Evolutionary conservation across 2,888 invertebrate genomes (phyloP), one percentile per base, ranked within the genome.

Genomic region (Melanostoma mellinum): DNA sequence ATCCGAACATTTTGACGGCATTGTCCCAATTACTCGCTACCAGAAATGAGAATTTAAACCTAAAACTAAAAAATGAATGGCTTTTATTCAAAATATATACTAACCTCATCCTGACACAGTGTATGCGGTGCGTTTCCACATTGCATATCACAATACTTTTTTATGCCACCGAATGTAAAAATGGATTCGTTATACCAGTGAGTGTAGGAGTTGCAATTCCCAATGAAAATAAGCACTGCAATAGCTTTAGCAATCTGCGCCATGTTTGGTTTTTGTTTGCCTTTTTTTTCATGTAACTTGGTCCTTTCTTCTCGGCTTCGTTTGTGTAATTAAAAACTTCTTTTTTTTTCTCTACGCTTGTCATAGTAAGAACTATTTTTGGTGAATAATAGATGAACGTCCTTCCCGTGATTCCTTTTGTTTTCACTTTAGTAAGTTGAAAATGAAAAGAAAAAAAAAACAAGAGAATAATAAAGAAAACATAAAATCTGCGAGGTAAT

Each of bases 331-430:
- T 78, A 73, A 73, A 60, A 65, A 36, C 10, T 50, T 63, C 36
- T 69, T 48, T 60, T 36, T 61, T 35, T 8, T 53, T 42, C 58
- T 20, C 20, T 52, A 35, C 61, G 42, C 33, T 46, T 78, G 65
- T 78, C 65, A 72, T 33, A 67, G 65, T 67, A 67, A 67, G 67
- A 73, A 72, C 32, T 56, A 71, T 36, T 58, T 77, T 71, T 56
- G 63, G 71, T 63, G 58, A 73, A 78, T 78, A 73, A 67, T 67
- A 60, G 79, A 79, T 79, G 73, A 74, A 79, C 73, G 55, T 80
- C 52, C 63, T 69, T 69, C 50, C 50, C n/a, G 53, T 50, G 52
- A 58, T 67, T 67, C 52, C 73, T 67, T 78, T 78, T 78, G 52
- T 78, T 78, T 73, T 72, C 73, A 78, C 72, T 72, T 61, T 58